A percentile compares a stretch with the other conserved stretches of the same genome.
These are phyloP conservation scores for Microplitis manilae DNA, from an alignment of 2,888 invertebrate genomes.

Conservation along the genomic window DNA sequence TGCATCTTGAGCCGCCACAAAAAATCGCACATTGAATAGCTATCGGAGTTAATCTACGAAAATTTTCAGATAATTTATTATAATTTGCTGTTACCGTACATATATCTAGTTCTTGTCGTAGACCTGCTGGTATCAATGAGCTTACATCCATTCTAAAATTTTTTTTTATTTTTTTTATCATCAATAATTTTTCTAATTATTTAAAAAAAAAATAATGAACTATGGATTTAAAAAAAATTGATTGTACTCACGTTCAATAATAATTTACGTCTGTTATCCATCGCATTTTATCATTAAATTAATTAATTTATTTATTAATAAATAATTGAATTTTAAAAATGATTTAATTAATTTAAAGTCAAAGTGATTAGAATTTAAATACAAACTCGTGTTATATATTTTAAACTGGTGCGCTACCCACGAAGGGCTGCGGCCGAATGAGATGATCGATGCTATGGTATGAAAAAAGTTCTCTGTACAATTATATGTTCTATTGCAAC, in stretches of 20 bases:
- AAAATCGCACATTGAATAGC: conserved; percentile 86
- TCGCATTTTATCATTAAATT: conserved; percentile 54
- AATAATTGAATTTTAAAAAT: not conserved
- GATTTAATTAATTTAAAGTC: not conserved
- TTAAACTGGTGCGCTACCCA: conserved; percentile 39
- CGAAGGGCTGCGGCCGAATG: conserved; percentile 44
- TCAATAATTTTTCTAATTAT: too few relatives aligned
- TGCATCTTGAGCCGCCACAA: conserved; percentile 87
- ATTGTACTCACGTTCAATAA: conserved; percentile 53
- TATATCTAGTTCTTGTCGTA: conserved; percentile 59
- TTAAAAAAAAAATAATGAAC: too few relatives aligned
- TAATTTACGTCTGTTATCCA: conserved; percentile 54
- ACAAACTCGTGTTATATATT: not conserved
- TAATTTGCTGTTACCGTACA: conserved; percentile 65
- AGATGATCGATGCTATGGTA: conserved; percentile 49
- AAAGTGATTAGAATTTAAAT: not conserved
- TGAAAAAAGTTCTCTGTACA: conserved; percentile 23
- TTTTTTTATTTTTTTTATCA: too few relatives aligned
- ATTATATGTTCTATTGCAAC: not conserved
- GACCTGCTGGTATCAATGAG: conserved; percentile 66
- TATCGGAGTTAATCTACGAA: conserved; percentile 79
- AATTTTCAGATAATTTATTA: conserved; percentile 72
- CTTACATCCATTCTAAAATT: conserved; percentile 64
- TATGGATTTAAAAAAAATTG: not conserved
- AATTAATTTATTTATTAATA: not conserved